Percentiles rank a stretch among this genome's conserved stretches.
These are phyloP conservation scores for Venusia cambrica DNA, from an alignment of 2,888 invertebrate genomes.

Conservation along the genomic window DNA sequence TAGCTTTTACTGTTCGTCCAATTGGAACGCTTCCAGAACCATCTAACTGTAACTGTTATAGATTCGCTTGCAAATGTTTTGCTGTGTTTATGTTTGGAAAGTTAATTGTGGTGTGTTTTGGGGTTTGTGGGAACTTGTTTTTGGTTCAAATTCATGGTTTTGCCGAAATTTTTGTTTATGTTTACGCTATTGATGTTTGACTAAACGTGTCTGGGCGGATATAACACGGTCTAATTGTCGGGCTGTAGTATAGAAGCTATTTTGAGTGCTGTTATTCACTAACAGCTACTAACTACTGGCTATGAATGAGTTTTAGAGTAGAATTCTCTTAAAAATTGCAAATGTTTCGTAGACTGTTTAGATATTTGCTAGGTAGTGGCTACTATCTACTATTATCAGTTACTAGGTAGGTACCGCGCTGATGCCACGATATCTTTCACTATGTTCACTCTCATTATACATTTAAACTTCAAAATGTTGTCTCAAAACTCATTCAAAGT, in stretches of 20 bases:
- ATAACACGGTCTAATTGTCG: conserved; percentile 25
- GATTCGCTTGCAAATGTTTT: conserved; percentile 33
- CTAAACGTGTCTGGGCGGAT: conserved; percentile 17
- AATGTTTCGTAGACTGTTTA: no score
- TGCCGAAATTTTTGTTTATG: conserved; percentile 30
- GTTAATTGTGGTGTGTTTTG: conserved; percentile 38
- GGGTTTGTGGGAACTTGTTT: conserved; percentile 35
- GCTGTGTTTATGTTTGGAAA: conserved; percentile 35
- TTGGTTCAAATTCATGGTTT: no score
- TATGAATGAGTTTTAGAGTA: conserved; percentile 59
- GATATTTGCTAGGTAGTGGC: no score
- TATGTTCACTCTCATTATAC: no score
- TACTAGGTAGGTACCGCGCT: no score
- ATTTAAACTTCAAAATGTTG: no score
- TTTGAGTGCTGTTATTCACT: conserved; percentile 76
- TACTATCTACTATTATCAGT: no score
- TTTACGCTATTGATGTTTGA: conserved; percentile 32
- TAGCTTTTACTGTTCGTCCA: conserved; percentile 31
- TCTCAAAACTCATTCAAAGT: conserved; percentile 71
- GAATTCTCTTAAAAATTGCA: conserved; percentile 1
- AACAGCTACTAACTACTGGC: conserved; percentile 78
- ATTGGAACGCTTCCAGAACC: conserved; percentile 36
- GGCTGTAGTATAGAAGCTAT: conserved; percentile 42
- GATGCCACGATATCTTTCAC: no score
- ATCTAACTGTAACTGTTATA: conserved; percentile 28